Evolutionary conservation across 2,888 invertebrate genomes (phyloP), one percentile per base, ranked within the genome.

Genomic region (Ochropleura plecta): DNA sequence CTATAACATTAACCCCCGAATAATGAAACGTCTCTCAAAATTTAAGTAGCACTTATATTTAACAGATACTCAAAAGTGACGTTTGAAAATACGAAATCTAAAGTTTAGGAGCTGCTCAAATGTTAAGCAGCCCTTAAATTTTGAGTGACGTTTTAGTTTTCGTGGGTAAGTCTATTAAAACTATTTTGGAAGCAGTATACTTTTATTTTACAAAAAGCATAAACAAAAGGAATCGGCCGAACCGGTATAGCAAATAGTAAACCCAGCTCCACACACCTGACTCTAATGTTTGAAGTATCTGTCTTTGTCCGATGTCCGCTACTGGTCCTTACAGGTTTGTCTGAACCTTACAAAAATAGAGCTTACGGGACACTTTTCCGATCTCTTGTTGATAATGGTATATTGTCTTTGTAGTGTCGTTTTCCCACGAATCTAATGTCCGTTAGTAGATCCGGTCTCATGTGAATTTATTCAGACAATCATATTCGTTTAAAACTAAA

Each of bases 361-460:
- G 40, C n/a, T 16, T 9, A 40, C 14, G 20, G 30, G 40, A 14
- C 7, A 40, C n/a, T 48, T 65, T 72, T 40, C 18, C 18, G 3
- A 53, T 8, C 30, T 30, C 14, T 44, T 5, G 18, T n/a, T 12
- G 10, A 1, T 65, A 65, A 10, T 64, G 40, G n/a, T 30, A 44
- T 30, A 42, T 51, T 42, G 42, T 51, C 40, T 60, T 76, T 71
- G 57, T 71, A 14, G 62, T 71, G 79, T 51, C 73, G 10, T 6
- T 8, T 80, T 76, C 74, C 62, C 76, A 76, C 74, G 81, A 63
- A 73, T 71, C n/a, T 42, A n/a, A 62, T 48, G 48, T 20, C 40
- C 53, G 48, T 20, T 55, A 20, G 16, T 44, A 76, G 81, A 80
- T 76, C 74, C 62, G 74, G 76, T 18, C 63, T 44, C 81, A 73